Conservation (phyloP, 2,797 vertebrate species). For the Triplophysa bombifrons region DNA sequence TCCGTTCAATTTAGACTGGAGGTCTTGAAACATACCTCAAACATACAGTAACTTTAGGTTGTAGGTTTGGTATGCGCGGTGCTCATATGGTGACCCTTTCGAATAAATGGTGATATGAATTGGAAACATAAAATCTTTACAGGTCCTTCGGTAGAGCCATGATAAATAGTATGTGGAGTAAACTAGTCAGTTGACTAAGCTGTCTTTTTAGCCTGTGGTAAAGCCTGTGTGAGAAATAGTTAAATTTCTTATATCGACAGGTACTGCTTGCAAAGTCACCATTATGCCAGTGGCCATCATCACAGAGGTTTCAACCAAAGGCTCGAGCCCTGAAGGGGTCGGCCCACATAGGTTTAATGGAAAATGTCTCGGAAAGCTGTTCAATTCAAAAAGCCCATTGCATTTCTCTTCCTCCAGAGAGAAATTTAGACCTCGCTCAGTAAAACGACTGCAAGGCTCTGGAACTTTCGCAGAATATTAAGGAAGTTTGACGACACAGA, state of each 20-base stretch:
- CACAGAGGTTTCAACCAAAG: slow-evolving; percentile 48
- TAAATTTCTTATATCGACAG: slow-evolving; percentile 34
- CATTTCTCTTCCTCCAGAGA: slow-evolving; percentile 27
- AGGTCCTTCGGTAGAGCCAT: neutral
- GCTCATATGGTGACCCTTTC: neutral
- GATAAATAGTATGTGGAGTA: slow-evolving; percentile 17
- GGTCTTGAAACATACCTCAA: neutral
- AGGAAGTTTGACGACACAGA: neutral
- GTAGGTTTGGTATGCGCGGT: neutral
- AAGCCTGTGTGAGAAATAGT: slow-evolving; percentile 32
- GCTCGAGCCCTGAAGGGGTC: slow-evolving; percentile 29
- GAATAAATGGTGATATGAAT: neutral
- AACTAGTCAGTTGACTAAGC: slow-evolving; percentile 25
- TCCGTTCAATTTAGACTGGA: neutral
- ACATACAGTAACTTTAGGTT: neutral
- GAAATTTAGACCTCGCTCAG: slow-evolving; percentile 19
- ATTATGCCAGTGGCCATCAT: slow-evolving; percentile 27
- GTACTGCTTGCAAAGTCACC: slow-evolving; percentile 21
- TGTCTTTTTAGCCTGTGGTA: slow-evolving; percentile 11
- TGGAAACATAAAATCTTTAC: slow-evolving; percentile 11
- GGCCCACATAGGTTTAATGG: slow-evolving; percentile 44
- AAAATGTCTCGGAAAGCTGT: slow-evolving; percentile 42
- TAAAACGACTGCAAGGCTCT: slow-evolving; percentile 31
- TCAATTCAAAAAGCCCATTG: slow-evolving; percentile 37
- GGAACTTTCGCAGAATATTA: slow-evolving; percentile 32